Conservation (phyloP, 2,888 invertebrate species). For the Melipona beecheii region DNA sequence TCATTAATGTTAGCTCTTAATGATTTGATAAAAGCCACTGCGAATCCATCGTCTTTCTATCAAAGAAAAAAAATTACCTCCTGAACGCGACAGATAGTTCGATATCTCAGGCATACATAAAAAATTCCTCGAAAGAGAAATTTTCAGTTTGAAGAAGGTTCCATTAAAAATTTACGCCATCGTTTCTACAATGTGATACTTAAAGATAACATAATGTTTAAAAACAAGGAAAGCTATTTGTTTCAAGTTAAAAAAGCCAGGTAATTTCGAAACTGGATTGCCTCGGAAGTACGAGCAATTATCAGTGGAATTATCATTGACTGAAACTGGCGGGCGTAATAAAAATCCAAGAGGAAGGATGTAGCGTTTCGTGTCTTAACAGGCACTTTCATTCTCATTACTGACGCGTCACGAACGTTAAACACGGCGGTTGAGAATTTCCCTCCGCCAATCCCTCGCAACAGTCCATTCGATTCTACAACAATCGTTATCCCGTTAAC, state of each 20-base stretch:
- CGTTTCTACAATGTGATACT: neutral
- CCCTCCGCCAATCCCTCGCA: slow-evolving; percentile 5
- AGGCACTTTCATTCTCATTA: slow-evolving; percentile 17
- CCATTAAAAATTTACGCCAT: neutral
- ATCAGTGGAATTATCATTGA: slow-evolving; percentile 6
- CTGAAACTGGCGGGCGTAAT: slow-evolving; percentile 8
- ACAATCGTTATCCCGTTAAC: slow-evolving; percentile 53
- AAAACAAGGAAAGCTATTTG: neutral
- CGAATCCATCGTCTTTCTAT: no score
- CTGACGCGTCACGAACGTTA: slow-evolving; percentile 37
- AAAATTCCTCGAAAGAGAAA: no score
- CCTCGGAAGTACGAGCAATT: neutral
- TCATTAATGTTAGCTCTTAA: no score
- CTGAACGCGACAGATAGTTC: no score
- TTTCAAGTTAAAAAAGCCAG: neutral
- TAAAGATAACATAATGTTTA: no score
- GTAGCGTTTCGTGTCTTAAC: neutral
- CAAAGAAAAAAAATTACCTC: no score
- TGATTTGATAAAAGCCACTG: no score
- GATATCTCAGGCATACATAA: no score
- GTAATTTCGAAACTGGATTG: neutral
- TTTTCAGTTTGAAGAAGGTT: neutral
- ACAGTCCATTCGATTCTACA: slow-evolving; percentile 48
- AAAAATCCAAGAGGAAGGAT: neutral
- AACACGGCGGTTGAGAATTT: slow-evolving; percentile 32